Percentiles rank a stretch among this genome's conserved stretches.
Evolutionary conservation across 2,888 invertebrate genomes (phyloP).

Genomic region (Erebia epiphron): DNA sequence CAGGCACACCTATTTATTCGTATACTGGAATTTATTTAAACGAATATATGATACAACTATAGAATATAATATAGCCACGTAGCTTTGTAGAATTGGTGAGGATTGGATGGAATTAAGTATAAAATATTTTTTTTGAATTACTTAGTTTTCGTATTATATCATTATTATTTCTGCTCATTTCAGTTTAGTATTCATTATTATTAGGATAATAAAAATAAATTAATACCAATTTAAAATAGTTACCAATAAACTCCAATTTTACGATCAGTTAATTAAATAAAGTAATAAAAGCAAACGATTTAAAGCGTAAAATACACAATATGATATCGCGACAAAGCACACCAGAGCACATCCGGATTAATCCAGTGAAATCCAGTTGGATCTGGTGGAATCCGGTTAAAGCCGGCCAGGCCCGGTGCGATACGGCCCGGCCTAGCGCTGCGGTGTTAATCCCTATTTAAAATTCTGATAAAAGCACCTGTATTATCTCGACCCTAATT

Average conservation of each 20-base stretch:
- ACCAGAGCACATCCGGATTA: conserved; percentile 55
- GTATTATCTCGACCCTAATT: conserved; percentile 53
- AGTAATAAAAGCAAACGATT: conserved; percentile 60
- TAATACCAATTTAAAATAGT: conserved; percentile 13
- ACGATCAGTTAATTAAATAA: conserved; percentile 32
- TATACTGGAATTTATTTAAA: background rate
- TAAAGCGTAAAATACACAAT: conserved; percentile 74
- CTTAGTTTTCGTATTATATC: background rate
- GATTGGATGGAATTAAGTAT: background rate
- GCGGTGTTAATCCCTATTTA: conserved; percentile 79
- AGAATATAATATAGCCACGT: background rate
- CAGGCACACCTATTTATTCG: conserved; percentile 26
- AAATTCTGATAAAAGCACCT: conserved; percentile 79
- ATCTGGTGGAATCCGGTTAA: conserved; percentile 65
- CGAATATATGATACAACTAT: background rate
- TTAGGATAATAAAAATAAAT: conserved; percentile 9
- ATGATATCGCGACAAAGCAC: conserved; percentile 71
- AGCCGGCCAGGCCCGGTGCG: conserved; percentile 62
- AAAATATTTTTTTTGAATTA: too few species aligned
- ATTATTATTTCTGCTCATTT: background rate
- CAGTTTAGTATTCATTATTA: background rate
- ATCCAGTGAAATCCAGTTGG: conserved; percentile 64
- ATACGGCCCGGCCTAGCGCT: conserved; percentile 59
- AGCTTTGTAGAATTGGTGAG: background rate
- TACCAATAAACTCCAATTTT: conserved; percentile 36